Evolutionary conservation across 2,113 vertebrate species (phyloP).

Genomic region (Nibea coibor): DNA sequence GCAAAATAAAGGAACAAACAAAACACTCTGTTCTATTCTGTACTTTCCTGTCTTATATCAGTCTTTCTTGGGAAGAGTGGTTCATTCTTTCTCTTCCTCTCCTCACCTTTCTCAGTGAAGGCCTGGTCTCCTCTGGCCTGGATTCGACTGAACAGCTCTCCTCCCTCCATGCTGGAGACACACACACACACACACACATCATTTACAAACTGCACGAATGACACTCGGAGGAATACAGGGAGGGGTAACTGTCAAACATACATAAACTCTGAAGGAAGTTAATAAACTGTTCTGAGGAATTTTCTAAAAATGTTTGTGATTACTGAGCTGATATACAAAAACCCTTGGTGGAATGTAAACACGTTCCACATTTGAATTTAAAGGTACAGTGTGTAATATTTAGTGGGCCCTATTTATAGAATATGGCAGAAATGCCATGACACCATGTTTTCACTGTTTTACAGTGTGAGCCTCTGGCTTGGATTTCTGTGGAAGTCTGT

Average conservation of each 20-base stretch:
- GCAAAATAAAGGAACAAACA: not conserved
- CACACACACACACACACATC: conserved; percentile 7
- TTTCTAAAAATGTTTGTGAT: not conserved
- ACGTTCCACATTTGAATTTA: not conserved
- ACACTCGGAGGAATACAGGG: too few relatives aligned
- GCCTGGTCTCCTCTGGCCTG: conserved; percentile 97
- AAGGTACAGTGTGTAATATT: not conserved
- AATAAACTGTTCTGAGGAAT: not conserved
- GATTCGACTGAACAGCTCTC: conserved; percentile 96
- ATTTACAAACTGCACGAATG: not conserved
- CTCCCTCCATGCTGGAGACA: conserved; percentile 94
- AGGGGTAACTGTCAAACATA: not conserved
- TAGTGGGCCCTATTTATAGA: too few relatives aligned
- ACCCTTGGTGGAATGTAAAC: not conserved
- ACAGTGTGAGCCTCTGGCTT: too few relatives aligned
- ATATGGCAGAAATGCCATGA: too few relatives aligned
- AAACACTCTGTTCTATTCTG: not conserved
- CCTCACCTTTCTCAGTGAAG: conserved; percentile 97
- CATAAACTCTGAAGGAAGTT: not conserved
- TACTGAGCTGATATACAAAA: too few relatives aligned
- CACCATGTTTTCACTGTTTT: not conserved
- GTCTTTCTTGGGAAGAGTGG: not conserved
- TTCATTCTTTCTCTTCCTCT: not conserved
- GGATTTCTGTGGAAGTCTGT: not conserved
- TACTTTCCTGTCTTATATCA: not conserved